phyloP scores from a whole-genome alignment of 2,797 vertebrate genomes.

The Pantherophis vulpinus region DNA sequence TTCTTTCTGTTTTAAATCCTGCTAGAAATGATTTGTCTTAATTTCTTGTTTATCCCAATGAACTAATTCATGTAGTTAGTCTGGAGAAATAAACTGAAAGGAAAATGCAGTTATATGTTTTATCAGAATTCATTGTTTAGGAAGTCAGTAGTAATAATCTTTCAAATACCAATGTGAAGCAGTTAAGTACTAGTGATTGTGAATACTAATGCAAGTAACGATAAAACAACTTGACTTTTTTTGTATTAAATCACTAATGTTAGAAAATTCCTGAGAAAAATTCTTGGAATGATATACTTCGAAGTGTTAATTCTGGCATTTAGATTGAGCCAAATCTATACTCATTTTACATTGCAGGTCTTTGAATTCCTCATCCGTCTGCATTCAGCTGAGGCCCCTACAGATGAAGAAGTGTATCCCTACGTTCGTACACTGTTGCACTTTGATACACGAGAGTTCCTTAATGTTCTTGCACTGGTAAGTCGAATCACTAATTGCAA shows the following conservation, averaged over 20 bases:
- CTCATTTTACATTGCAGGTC: conserved; percentile 72
- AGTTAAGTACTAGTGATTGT: conserved; percentile 17
- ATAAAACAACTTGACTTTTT: neutral
- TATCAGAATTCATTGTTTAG: conserved; percentile 25
- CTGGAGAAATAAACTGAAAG: neutral
- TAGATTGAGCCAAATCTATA: neutral
- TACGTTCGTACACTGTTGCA: conserved; percentile 88
- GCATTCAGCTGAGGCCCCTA: conserved; percentile 81
- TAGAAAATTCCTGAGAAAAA: neutral
- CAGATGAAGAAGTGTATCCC: conserved; percentile 90
- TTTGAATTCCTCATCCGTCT: conserved; percentile 94
- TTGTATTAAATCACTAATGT: neutral
- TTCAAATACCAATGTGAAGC: neutral
- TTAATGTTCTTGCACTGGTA: conserved; percentile 96
- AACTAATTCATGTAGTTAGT: neutral
- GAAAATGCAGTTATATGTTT: conserved; percentile 16
- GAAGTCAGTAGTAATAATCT: neutral
- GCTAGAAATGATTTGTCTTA: neutral
- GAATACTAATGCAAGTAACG: neutral
- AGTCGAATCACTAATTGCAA: conserved; percentile 43
- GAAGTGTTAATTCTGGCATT: neutral
- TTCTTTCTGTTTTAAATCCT: neutral
- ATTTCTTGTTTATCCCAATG: neutral
- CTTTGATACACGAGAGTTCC: conserved; percentile 95
- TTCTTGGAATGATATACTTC: neutral